Conservation (phyloP, 2,797 vertebrate genomes). For the Argentina silus region DNA sequence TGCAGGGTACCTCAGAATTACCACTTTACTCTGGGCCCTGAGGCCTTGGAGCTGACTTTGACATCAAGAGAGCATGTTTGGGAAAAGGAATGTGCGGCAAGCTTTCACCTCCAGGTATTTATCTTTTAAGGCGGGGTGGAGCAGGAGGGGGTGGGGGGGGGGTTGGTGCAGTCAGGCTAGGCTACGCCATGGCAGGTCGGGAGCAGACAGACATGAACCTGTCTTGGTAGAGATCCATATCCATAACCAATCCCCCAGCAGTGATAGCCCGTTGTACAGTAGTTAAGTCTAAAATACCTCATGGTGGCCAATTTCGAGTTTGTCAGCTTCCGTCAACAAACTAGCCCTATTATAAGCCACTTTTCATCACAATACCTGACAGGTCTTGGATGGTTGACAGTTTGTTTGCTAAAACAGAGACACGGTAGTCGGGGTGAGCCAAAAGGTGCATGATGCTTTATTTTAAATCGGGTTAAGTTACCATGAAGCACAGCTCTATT, state of each 20-base stretch:
- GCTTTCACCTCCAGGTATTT: conserved; percentile 95
- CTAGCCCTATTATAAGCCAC: conserved; percentile 23
- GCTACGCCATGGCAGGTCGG: conserved; percentile 77
- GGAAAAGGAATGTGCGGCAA: conserved; percentile 94
- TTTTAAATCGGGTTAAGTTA: conserved; percentile 64
- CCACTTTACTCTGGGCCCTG: conserved; percentile 87
- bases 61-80: conserved; percentile 92
- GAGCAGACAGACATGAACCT: conserved; percentile 69
- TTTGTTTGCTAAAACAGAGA: conserved; percentile 43
- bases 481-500: conserved; percentile 28
- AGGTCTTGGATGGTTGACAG: conserved; percentile 41
- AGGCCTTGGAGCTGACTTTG: conserved; percentile 92
- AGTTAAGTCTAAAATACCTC: conserved; percentile 37
- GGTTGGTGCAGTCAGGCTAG: conserved; percentile 68
- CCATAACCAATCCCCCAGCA: conserved; percentile 26
- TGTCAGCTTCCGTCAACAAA: conserved; percentile 43
- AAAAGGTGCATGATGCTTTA: conserved; percentile 21
- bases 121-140: conserved; percentile 84
- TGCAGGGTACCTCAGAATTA: conserved; percentile 93
- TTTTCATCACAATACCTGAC: conserved; percentile 30
- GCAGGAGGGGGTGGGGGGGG: conserved; percentile 43
- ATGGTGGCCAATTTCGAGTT: conserved; percentile 24
- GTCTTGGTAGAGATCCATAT: conserved; percentile 51
- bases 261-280: conserved; percentile 31
- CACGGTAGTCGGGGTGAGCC: conserved; percentile 41